Conservation (phyloP, 2,888 invertebrate genomes). For the Sarcophaga rosellei region DNA sequence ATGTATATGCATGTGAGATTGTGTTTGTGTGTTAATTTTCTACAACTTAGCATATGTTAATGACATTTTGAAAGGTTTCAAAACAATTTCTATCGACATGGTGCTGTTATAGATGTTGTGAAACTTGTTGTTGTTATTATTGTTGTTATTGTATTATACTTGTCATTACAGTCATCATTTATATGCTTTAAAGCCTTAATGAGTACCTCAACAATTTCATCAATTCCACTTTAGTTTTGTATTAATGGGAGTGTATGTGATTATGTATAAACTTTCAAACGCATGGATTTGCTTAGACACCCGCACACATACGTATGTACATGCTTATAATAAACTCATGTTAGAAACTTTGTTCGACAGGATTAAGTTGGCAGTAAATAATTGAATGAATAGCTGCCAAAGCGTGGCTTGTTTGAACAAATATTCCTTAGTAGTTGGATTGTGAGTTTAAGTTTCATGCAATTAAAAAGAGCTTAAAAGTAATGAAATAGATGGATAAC, state of each 20-base stretch:
- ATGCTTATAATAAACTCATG: background rate
- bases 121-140: constrained; percentile 33
- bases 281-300: background rate
- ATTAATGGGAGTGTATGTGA: background rate
- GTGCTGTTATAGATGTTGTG: background rate
- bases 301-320: background rate
- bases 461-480: constrained; percentile 52
- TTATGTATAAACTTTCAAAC: background rate
- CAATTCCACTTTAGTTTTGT: background rate
- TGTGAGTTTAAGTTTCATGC: constrained; percentile 16
- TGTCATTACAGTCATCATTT: constrained; percentile 64
- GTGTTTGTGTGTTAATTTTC: constrained; percentile 14
- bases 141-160: constrained; percentile 52
- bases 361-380: constrained; percentile 51
- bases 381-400: background rate
- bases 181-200: constrained; percentile 60
- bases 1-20: background rate
- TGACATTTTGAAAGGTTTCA: constrained; percentile 63
- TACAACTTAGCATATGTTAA: constrained; percentile 66
- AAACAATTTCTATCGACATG: background rate
- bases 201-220: constrained; percentile 19
- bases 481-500: background rate
- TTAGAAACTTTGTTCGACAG: constrained; percentile 53
- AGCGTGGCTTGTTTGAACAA: constrained; percentile 23
- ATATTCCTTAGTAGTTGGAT: background rate